Evolutionary conservation across 2,888 invertebrate genomes (phyloP), one percentile per base, ranked within the genome.

Genomic region (Temnothorax unifasciatus): DNA sequence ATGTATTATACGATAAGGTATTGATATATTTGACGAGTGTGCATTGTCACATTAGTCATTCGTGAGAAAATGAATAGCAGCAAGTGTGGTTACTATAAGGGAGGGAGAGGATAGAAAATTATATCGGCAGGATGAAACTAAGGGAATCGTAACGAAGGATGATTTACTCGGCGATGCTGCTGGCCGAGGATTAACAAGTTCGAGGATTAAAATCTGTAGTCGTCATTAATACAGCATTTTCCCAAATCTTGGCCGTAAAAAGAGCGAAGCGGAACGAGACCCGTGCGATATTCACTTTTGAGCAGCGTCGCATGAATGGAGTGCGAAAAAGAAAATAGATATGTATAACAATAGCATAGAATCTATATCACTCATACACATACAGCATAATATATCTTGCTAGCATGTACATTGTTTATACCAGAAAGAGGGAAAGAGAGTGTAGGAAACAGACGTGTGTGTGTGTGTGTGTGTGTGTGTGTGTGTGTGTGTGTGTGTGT

Each of bases 351-450:
- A 93, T 94, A 94, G 93, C 92, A 94, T 94, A 94, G 93, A 94
- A 92, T 94, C 93, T 94, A 94, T 94, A 94, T 94, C 93, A 93
- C 92, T 93, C 92, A 92, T 92, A 94, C 93, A 94, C 92, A 93
- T 92, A 94, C 93, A 94, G 94, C 94, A 94, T 94, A 94, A 94
- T 94, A 94, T 95, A 94, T 94, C 94, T 95, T 94, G 93, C 94
- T 94, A 94, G 93, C 92, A 93, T 94, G 93, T 93, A 94, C 92
- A 93, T 93, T 94, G 93, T 94, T 94, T 94, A 92, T 93, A 94
- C 93, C 91, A 91, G 89, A 82, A 47, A 61, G 4, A 57, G 52
- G 63, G 13, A 64, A 47, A 86, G 84, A 85, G 87, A 77, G 82
- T 15, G 69, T 66, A 82, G 41, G 63, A 63, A 82, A 68, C 54